These are phyloP conservation scores for Ctenochaetus hawaiiensis DNA, from an alignment of 2,797 vertebrate genomes.

Conservation along the genomic window DNA sequence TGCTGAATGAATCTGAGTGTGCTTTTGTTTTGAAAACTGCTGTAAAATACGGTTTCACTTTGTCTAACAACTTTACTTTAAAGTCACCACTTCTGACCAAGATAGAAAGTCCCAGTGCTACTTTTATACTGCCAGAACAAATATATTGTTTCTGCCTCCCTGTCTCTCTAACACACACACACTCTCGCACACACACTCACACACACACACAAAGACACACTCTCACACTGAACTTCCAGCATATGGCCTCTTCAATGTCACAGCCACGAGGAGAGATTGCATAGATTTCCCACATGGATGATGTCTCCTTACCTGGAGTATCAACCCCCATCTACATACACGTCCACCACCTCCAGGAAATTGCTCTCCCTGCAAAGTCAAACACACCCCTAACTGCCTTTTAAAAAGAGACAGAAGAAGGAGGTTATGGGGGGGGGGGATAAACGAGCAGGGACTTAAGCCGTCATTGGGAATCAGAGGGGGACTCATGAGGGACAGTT, in stretches of 20 bases:
- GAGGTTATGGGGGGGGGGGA: constrained; percentile 68
- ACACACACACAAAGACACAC: constrained; percentile 28
- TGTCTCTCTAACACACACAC: constrained; percentile 7
- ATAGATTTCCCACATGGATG: constrained; percentile 85
- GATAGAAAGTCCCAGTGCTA: neutral
- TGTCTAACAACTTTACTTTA: neutral
- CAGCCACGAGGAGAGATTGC: constrained; percentile 78
- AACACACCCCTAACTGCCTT: constrained; percentile 84
- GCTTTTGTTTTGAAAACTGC: neutral
- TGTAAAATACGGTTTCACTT: neutral
- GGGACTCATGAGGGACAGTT: constrained; percentile 89
- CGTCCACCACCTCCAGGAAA: constrained; percentile 82
- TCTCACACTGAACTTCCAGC: constrained; percentile 65
- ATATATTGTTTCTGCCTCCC: constrained; percentile 31
- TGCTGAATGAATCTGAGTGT: neutral
- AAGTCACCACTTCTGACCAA: neutral
- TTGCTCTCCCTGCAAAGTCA: constrained; percentile 84
- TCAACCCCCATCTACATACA: constrained; percentile 83
- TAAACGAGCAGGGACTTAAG: constrained; percentile 80
- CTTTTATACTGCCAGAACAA: neutral
- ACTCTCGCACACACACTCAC: constrained; percentile 29
- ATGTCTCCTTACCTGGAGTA: constrained; percentile 84
- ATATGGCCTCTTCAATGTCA: constrained; percentile 84
- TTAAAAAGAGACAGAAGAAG: constrained; percentile 78
- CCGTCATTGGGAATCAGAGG: constrained; percentile 85